Evolutionary conservation across 2,888 invertebrate genomes (phyloP), one percentile per base, ranked within the genome.

Genomic region (Agrilus cyanescens): DNA sequence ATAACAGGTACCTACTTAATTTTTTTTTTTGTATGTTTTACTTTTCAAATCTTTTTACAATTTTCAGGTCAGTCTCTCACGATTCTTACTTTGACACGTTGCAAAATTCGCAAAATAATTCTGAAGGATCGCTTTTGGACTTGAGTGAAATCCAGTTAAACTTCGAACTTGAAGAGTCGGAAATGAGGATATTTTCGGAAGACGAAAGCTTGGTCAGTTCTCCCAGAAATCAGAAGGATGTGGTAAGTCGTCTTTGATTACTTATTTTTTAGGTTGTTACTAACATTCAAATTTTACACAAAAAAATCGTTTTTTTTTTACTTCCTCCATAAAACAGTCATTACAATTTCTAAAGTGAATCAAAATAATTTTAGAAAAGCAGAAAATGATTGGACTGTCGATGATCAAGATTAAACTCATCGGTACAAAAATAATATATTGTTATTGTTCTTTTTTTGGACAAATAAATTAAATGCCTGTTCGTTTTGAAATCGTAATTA

Each of bases 61-160:
- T 47, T 56, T 46, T 0, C 50, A 75, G 82, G 37, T 90, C 90
- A 1, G 86, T 90, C 0, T 90, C 90, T 0, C 91, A 93, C 65
- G 93, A 93, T 65, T 93, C 91, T 1, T 93, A 93, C 68, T 93
- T 93, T 69, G 90, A 91, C 72, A 80, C 73, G 54, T 77, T 74
- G 72, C 80, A 69, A 73, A 82, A 66, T 43, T 67, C 67, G 7
- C 65, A 65, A 45, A 64, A 66, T 49, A 67, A 71, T 58, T 54
- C 70, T 48, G 53, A 72, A 56, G 59, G 65, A 54, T 53, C 67
- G 47, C 44, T 73, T 12, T 65, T 79, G 18, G 89, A 89, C 66
- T 70, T 89, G 40, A 86, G 86, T n/a, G 87, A 85, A 59, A 80
- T 89, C 65, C 78, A 86, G 18, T 69, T 89, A 31, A 83, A 88